These are phyloP conservation scores for Julus scandinavius DNA, from an alignment of 2,888 invertebrate genomes.

Conservation along the genomic window DNA sequence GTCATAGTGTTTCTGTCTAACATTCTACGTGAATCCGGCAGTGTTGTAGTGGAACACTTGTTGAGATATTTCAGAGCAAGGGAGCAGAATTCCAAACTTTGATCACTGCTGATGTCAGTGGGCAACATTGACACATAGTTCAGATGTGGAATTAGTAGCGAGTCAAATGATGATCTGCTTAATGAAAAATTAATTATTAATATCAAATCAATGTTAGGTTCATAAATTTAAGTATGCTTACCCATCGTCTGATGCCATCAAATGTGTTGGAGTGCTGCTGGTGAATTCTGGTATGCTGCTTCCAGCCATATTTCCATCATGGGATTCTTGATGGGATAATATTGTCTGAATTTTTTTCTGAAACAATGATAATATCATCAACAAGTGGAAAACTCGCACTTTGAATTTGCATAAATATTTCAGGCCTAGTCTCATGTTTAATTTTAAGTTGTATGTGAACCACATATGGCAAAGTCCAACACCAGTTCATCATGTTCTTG, in stretches of 20 bases:
- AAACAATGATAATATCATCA: background rate
- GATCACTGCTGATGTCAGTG: background rate
- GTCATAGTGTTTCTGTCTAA: constrained; percentile 15
- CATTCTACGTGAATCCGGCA: background rate
- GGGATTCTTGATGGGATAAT: constrained; percentile 22
- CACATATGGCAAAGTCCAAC: no score
- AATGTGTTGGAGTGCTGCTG: background rate
- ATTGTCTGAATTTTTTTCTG: constrained; percentile 42
- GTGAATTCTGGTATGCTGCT: background rate
- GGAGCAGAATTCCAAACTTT: background rate
- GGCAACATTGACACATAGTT: constrained; percentile 49
- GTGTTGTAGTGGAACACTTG: background rate
- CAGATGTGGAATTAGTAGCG: constrained; percentile 49
- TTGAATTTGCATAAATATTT: no score
- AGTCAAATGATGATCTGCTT: constrained; percentile 36
- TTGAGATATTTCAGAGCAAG: constrained; percentile 51
- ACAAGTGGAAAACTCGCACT: no score
- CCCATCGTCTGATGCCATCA: background rate
- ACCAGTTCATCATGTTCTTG: no score
- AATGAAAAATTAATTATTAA: background rate
- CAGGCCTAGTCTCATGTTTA: no score
- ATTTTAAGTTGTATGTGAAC: no score
- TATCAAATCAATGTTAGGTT: background rate
- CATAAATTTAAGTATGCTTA: background rate
- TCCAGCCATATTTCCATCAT: background rate